phyloP scores from a whole-genome alignment of 64 coral and sea anemone species.

The Stichodactyla mertensii region DNA sequence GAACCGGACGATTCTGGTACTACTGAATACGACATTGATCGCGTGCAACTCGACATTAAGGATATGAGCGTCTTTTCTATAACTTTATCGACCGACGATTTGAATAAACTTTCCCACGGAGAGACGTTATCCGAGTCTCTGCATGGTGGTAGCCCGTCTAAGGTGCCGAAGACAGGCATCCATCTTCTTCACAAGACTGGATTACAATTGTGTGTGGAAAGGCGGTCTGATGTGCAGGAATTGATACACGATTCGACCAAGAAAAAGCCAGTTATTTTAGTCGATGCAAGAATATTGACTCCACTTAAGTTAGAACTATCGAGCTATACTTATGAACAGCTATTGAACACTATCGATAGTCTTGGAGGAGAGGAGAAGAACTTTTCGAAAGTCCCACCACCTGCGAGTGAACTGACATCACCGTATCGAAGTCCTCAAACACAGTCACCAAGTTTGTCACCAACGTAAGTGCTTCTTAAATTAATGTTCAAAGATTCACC shows the following conservation, averaged over 20 bases:
- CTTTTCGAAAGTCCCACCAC: slow-evolving; percentile 15
- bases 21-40: slow-evolving; percentile 70
- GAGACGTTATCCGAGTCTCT: slow-evolving; percentile 46
- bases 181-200: slow-evolving; percentile 88
- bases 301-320: slow-evolving; percentile 83
- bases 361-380: slow-evolving; percentile 47
- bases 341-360: slow-evolving; percentile 78
- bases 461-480: neutral
- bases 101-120: slow-evolving; percentile 32
- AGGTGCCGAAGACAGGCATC: slow-evolving; percentile 54
- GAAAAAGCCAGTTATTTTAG: slow-evolving; percentile 65
- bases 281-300: slow-evolving; percentile 65
- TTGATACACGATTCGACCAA: neutral
- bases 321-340: slow-evolving; percentile 71
- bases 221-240: slow-evolving; percentile 48
- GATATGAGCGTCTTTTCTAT: slow-evolving; percentile 91
- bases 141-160: slow-evolving; percentile 33
- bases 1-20: slow-evolving; percentile 30
- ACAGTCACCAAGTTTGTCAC: slow-evolving; percentile 48
- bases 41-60: slow-evolving; percentile 81
- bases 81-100: slow-evolving; percentile 21
- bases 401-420: slow-evolving; percentile 20
- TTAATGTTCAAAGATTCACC: neutral
- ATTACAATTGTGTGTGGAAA: slow-evolving; percentile 76
- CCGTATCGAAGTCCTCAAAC: slow-evolving; percentile 13